Evolutionary conservation across 2,113 vertebrate species (phyloP).

Genomic region (Morone chrysops): DNA sequence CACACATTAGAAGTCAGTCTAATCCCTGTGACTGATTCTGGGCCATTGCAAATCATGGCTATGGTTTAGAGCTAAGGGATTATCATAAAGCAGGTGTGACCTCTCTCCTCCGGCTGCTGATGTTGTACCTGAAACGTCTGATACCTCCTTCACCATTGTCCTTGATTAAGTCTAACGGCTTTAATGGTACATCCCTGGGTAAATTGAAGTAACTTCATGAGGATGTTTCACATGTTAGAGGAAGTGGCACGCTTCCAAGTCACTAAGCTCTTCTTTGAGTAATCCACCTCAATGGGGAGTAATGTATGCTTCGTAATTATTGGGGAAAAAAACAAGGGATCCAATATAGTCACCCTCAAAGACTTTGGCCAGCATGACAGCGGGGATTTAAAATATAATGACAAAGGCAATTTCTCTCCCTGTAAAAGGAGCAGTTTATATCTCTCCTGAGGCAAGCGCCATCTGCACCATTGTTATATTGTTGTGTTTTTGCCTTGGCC

Average conservation of each 20-base stretch:
- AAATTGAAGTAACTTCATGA: constrained; percentile 42
- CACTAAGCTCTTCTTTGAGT: constrained; percentile 47
- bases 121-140: constrained; percentile 52
- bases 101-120: constrained; percentile 49
- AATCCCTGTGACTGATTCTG: constrained; percentile 77
- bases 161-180: constrained; percentile 27
- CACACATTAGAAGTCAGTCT: constrained; percentile 58
- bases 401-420: constrained; percentile 40
- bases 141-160: constrained; percentile 29
- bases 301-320: constrained; percentile 60
- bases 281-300: constrained; percentile 51
- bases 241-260: constrained; percentile 44
- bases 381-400: constrained; percentile 59
- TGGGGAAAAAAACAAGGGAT: constrained; percentile 25
- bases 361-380: constrained; percentile 47
- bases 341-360: constrained; percentile 50
- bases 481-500: constrained; percentile 41
- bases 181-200: constrained; percentile 20
- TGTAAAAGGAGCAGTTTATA: constrained; percentile 53
- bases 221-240: constrained; percentile 39
- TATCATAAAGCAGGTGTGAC: constrained; percentile 67
- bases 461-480: constrained; percentile 60
- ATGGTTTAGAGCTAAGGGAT: constrained; percentile 59
- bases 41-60: constrained; percentile 47
- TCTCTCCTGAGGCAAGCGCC: constrained; percentile 51